Evolutionary conservation across 1,140 invertebrate species (phyloP), one percentile per base, ranked within the genome.

Genomic region (Polypedilum vanderplanki): DNA sequence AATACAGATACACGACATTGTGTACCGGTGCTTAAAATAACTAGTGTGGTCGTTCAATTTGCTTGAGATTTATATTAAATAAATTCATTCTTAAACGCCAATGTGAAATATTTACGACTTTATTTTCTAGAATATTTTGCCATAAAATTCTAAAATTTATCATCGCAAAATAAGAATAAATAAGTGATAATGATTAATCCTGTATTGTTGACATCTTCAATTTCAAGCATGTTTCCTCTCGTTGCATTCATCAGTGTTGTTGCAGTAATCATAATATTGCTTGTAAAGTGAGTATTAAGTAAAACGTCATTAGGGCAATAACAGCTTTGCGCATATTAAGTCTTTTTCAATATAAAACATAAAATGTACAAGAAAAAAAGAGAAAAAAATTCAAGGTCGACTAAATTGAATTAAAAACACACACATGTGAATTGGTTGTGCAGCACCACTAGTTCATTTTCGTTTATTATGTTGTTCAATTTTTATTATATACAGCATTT

Each of bases 221-320:
- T 70, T 22, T 70, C 65, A 5, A 20, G n/a, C 3, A 70, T 70
- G 17, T 18, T 70, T 70, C 65, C 65, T 0, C 17, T 70, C 1
- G 18, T 70, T 20, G 65, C 65, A 70, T 22, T 70, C 65, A 70
- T 70, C 17, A 70, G 8, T 20, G 65, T 70, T 18, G 10, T 18
- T 70, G 65, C 17, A 70, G 24, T 33, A 33, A 18, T 70, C 20
- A 18, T 70, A 70, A 10, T 70, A 18, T 18, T 70, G 7, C 18
- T 70, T 9, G 65, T 70, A n/a, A 70, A 70, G 65, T 70, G 17
- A 70, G 65, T 70, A 7, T 70, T 4, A n/a, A n/a, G n/a, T n/a
- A n/a, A n/a, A n/a, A n/a, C n/a, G n/a, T n/a, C n/a, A n/a, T n/a
- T n/a, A n/a, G n/a, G n/a, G n/a, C n/a, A 20, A 18, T 70, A 70